These are phyloP conservation scores for Zaprionus africanus DNA, from an alignment of 1,140 invertebrate genomes.

Conservation along the genomic window DNA sequence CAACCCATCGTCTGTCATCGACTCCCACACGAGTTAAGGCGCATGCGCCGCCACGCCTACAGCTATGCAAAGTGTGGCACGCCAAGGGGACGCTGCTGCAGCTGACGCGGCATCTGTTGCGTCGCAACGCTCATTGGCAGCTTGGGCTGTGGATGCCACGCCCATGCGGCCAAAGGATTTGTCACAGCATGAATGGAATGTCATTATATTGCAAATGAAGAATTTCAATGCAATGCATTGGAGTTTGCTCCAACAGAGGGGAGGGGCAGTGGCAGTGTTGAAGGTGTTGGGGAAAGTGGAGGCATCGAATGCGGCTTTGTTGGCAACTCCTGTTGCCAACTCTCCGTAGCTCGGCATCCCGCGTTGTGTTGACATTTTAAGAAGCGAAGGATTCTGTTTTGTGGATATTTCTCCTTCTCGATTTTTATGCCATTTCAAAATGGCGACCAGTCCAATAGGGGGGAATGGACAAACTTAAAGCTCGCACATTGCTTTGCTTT, in stretches of 20 bases:
- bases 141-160: conserved; percentile 45
- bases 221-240: conserved; percentile 78
- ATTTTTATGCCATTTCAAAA: conserved; percentile 53
- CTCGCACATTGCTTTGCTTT: not conserved
- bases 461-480: not conserved
- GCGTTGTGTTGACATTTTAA: conserved; percentile 79
- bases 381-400: conserved; percentile 77
- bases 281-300: not conserved
- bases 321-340: not conserved
- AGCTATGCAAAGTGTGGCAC: conserved; percentile 30
- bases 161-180: conserved; percentile 47
- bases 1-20: not conserved
- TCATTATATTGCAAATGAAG: conserved; percentile 81
- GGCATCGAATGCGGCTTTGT: not conserved
- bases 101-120: conserved; percentile 60
- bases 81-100: conserved; percentile 28
- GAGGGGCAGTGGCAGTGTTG: not conserved
- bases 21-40: conserved; percentile 48
- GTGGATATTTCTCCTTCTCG: conserved; percentile 38
- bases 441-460: conserved; percentile 37
- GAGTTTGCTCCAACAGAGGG: conserved; percentile 49
- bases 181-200: conserved; percentile 63
- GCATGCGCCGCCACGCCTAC: conserved; percentile 78
- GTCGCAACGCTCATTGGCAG: conserved; percentile 60
- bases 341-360: conserved; percentile 22